Evolutionary conservation across 2,113 vertebrate genomes (phyloP).

Genomic region (Siniperca chuatsi): DNA sequence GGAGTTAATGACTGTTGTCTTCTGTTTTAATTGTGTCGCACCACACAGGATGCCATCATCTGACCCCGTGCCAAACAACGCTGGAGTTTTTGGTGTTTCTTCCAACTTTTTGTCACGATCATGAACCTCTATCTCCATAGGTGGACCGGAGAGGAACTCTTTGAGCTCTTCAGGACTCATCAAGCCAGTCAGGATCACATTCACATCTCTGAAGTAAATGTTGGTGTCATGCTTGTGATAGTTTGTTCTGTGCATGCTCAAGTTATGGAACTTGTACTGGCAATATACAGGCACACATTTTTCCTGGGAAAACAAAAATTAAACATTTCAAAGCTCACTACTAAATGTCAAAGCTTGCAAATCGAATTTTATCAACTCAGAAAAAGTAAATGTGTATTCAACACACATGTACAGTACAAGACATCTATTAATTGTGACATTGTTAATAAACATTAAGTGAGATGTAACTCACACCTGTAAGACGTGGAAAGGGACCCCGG

Average conservation of each 20-base stretch:
- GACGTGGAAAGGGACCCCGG: constrained; percentile 77
- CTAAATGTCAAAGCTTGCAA: neutral
- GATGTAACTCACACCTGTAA: constrained; percentile 82
- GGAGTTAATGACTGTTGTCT: constrained; percentile 65
- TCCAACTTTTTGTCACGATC: constrained; percentile 85
- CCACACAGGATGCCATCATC: constrained; percentile 67
- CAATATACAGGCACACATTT: constrained; percentile 88
- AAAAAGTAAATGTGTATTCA: neutral
- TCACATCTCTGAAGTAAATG: constrained; percentile 86
- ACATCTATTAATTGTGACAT: too few relatives aligned
- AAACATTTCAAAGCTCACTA: neutral
- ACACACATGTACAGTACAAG: neutral
- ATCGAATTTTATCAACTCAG: neutral
- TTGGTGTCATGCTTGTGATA: constrained; percentile 76
- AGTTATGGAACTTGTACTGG: constrained; percentile 84
- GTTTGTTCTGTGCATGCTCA: constrained; percentile 81
- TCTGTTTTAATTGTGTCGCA: constrained; percentile 6
- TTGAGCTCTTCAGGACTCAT: constrained; percentile 78
- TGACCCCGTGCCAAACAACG: constrained; percentile 74
- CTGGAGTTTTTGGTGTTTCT: constrained; percentile 22
- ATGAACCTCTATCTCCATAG: constrained; percentile 89
- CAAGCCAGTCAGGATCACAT: constrained; percentile 86
- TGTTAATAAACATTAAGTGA: neutral
- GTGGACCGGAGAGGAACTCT: constrained; percentile 84
- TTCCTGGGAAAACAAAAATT: constrained; percentile 67